Base-by-base conservation (phyloP, 2,888 invertebrate genomes). In the Eutolmus rufibarbis region DNA sequence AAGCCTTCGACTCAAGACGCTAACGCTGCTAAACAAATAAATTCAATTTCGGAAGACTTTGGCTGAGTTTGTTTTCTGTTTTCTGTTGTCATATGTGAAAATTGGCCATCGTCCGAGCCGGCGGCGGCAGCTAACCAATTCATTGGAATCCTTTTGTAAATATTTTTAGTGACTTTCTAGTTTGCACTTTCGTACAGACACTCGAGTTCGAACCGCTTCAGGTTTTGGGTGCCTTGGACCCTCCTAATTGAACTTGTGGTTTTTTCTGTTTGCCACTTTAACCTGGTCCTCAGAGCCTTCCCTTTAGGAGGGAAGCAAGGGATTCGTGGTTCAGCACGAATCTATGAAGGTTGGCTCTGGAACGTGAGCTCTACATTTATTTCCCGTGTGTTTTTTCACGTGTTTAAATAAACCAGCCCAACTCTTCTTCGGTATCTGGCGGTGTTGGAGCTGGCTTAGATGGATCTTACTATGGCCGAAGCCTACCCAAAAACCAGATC, bases 181-280 rank as follows among this genome's bases (percentile, higher is more conserved):
- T 74, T 85, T 74, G 85, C 40, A 43, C 28, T 74, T 40, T 40
- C 66, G 34, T 57, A 23, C 66, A 84, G 66, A 66, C 40, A 16
- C 51, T 46, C 46, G 19, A 56, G 28, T 31, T 9, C 14, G 9
- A 34, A 74, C 43, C 46, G 74, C 74, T 31, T 14, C 87, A 84
- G 76, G 28, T 74, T 74, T 76, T 74, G 66, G 66, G 9, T 28
- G 28, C 12, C 66, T 66, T 66, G 82, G 82, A 37, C 74, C 34
- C 76, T 81, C 76, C 87, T 87, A 87, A 87, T 87, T 87, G 87
- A 87, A 87, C 76, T 84, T 87, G 78, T 85, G 78, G 84, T 85
- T 76, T 84, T 84, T 87, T 87, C 74, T 85, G 77, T 84, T 85
- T 76, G 76, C 81, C 84, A 87, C 82, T 87, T 82, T 66, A 78